Conservation (phyloP, 2,113 vertebrate species). For the Petrocephalus zakoni region DNA sequence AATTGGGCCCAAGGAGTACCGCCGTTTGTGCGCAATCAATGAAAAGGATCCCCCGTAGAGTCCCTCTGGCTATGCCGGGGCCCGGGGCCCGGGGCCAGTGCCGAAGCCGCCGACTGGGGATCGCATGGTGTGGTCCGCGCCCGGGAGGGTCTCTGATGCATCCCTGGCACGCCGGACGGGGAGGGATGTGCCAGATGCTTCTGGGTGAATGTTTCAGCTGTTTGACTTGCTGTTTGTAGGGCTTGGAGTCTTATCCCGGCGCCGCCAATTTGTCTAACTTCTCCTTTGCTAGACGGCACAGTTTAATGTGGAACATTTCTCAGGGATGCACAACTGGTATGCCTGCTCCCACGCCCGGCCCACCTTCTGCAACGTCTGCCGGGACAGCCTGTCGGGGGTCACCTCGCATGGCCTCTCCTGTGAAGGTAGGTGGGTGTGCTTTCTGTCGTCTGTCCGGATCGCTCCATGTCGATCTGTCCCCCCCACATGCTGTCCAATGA, state of each 20-base stretch:
- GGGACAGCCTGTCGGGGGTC: constrained; percentile 94
- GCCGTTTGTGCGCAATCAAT: not conserved
- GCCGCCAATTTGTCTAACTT: constrained; percentile 69
- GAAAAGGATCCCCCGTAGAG: not conserved
- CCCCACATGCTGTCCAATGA: not conserved
- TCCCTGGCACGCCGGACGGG: not conserved
- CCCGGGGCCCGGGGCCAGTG: not conserved
- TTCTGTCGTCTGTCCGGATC: not conserved
- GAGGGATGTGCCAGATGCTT: not conserved
- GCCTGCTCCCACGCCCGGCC: constrained; percentile 97
- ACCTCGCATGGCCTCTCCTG: constrained; percentile 97
- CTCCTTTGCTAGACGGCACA: constrained; percentile 88
- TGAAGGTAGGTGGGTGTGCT: constrained; percentile 88
- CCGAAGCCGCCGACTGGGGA: not conserved
- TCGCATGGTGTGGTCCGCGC: not conserved
- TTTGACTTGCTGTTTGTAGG: constrained; percentile 34
- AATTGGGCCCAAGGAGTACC: not conserved
- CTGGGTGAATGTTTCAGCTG: constrained; percentile 25
- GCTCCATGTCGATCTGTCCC: not conserved
- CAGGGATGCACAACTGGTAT: constrained; percentile 99
- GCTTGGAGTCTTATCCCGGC: constrained; percentile 49
- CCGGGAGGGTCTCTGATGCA: not conserved
- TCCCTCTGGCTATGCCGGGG: not conserved
- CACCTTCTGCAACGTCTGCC: constrained; percentile 96
- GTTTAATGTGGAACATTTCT: constrained; percentile 99